A percentile compares a stretch with the other conserved stretches of the same genome.
These are phyloP conservation scores for Dallia pectoralis DNA, from an alignment of 2,797 vertebrate species.

Conservation along the genomic window DNA sequence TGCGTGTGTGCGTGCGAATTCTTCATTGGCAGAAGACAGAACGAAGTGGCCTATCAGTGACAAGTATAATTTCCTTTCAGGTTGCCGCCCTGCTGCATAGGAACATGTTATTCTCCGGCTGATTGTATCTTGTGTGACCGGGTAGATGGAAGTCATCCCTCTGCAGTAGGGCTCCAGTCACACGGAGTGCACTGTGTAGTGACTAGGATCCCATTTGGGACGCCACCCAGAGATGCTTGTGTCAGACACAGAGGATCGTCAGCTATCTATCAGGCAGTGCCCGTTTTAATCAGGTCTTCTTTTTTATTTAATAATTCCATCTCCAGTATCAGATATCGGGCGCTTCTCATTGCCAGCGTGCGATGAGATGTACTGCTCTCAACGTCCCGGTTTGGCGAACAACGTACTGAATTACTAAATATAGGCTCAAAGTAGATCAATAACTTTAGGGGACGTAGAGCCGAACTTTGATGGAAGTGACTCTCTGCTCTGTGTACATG, in stretches of 20 bases:
- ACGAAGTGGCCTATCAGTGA: neutral
- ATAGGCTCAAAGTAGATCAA: neutral
- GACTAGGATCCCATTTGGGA: neutral
- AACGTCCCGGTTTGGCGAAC: neutral
- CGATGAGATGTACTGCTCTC: neutral
- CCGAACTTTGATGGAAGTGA: no score
- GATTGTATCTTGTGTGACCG: neutral
- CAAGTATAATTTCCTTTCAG: neutral
- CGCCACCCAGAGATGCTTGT: neutral
- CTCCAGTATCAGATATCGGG: neutral
- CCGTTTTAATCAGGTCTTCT: neutral
- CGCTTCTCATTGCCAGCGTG: neutral
- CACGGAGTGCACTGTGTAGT: neutral
- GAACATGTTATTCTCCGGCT: neutral
- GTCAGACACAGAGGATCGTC: neutral
- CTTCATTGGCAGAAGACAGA: neutral
- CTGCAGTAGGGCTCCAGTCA: neutral
- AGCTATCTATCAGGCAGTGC: neutral
- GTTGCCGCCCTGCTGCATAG: neutral
- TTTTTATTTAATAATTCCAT: neutral
- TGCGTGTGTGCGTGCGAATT: neutral
- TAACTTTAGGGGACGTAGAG: neutral
- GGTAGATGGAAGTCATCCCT: neutral
- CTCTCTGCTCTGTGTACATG: no score
- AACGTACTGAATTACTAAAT: neutral